phyloP scores from a whole-genome alignment of 2,888 invertebrate genomes.

The Cyaniris semiargus region DNA sequence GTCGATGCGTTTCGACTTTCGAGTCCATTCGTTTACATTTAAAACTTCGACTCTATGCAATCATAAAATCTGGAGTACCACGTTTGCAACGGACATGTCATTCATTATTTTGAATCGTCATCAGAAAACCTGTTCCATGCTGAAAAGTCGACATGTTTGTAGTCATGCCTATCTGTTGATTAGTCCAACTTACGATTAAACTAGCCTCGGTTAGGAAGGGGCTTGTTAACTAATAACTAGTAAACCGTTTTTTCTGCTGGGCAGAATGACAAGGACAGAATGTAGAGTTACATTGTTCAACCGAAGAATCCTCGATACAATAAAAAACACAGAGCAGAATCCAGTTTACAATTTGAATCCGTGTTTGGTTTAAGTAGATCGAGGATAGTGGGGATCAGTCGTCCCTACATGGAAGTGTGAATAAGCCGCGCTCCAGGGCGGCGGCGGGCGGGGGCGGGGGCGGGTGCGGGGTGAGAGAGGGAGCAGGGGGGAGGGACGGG shows the following conservation, averaged over 20 bases:
- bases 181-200: no score
- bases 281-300: background rate
- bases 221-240: no score
- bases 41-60: background rate
- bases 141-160: no score
- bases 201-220: no score
- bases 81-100: no score
- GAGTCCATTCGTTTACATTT: no score
- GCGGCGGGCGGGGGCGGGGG: background rate
- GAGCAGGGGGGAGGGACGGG: background rate
- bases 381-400: slow-evolving; percentile 7
- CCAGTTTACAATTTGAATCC: background rate
- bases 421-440: slow-evolving; percentile 1
- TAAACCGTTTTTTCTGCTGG: no score
- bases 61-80: background rate
- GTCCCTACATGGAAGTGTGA: background rate
- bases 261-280: background rate
- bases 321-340: background rate
- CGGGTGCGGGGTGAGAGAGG: background rate
- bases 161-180: no score
- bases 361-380: background rate
- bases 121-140: no score
- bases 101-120: no score
- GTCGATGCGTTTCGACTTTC: no score
- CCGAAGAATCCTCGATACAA: background rate